Evolutionary conservation across 2,797 vertebrate species (phyloP).

Genomic region (Calcarius lapponicus): DNA sequence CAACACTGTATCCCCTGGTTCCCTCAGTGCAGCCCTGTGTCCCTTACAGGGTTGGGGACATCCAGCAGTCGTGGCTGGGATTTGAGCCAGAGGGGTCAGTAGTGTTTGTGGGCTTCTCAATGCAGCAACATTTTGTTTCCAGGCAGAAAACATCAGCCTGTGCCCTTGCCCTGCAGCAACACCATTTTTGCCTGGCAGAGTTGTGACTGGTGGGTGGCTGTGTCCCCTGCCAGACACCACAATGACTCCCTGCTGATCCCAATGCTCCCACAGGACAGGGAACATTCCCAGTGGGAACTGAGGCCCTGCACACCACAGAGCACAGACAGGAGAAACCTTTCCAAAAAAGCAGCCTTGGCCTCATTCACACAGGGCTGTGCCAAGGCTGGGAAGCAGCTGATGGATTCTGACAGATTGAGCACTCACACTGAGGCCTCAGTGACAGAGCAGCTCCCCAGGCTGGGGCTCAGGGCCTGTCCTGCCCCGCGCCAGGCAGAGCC

Average conservation of each 20-base stretch:
- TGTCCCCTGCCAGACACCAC: not conserved
- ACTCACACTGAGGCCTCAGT: not conserved
- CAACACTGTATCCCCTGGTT: not conserved
- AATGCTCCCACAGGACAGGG: accelerated
- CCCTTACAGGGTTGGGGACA: not conserved
- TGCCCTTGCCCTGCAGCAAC: not conserved
- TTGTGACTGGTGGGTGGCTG: not conserved
- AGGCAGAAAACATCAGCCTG: not conserved
- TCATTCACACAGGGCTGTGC: accelerated
- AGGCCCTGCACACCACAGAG: accelerated
- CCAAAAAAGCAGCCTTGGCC: not conserved
- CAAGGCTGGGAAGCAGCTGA: not conserved
- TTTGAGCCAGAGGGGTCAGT: not conserved
- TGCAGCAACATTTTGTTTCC: not conserved
- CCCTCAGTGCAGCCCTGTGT: not conserved
- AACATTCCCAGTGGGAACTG: not conserved
- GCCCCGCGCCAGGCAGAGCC: not conserved
- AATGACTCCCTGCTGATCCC: accelerated
- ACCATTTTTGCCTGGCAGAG: not conserved
- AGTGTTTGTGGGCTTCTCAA: constrained; percentile 13
- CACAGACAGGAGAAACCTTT: not conserved
- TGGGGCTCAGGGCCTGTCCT: not conserved
- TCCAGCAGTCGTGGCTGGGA: not conserved
- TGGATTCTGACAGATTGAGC: not conserved
- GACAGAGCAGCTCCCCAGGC: not conserved